Conservation (phyloP, 1,140 invertebrate species). For the Drosophila nigrodunni region DNA sequence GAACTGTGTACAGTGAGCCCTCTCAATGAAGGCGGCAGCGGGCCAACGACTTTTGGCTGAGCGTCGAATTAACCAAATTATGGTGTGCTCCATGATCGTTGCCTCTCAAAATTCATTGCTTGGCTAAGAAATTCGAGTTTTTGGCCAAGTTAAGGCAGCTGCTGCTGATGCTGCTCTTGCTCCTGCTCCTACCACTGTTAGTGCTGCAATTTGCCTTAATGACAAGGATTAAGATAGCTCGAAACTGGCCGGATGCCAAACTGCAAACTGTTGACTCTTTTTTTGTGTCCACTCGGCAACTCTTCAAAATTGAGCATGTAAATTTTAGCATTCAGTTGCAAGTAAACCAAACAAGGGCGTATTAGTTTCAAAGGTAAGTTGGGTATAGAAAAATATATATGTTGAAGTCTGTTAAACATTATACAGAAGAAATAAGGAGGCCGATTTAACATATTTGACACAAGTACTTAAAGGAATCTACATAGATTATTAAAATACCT, state of each 20-base stretch:
- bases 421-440: too few species aligned
- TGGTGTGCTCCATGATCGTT: slow-evolving; percentile 54
- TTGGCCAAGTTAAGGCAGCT: not conserved
- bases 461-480: too few species aligned
- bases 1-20: not conserved
- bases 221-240: slow-evolving; percentile 70
- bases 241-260: slow-evolving; percentile 49
- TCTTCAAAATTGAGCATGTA: slow-evolving; percentile 73
- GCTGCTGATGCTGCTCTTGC: not conserved
- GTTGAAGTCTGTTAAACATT: too few species aligned
- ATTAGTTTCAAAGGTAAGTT: slow-evolving; percentile 4
- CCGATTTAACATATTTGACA: too few species aligned
- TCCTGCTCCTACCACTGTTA: slow-evolving; percentile 29
- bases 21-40: slow-evolving; percentile 1
- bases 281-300: slow-evolving; percentile 49
- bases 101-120: slow-evolving; percentile 38
- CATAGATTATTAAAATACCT: too few species aligned
- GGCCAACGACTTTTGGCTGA: slow-evolving; percentile 50
- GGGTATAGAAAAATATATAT: not conserved
- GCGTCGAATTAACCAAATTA: slow-evolving; percentile 81
- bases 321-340: slow-evolving; percentile 40
- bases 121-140: slow-evolving; percentile 35
- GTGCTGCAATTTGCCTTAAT: slow-evolving; percentile 79
- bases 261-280: slow-evolving; percentile 79
- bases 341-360: slow-evolving; percentile 37